A percentile compares a stretch with the other conserved stretches of the same genome.
Conservation (phyloP, 30 jellyfish, hydroid and myxozoan genomes). For the Pseudorhiza aurosa region DNA sequence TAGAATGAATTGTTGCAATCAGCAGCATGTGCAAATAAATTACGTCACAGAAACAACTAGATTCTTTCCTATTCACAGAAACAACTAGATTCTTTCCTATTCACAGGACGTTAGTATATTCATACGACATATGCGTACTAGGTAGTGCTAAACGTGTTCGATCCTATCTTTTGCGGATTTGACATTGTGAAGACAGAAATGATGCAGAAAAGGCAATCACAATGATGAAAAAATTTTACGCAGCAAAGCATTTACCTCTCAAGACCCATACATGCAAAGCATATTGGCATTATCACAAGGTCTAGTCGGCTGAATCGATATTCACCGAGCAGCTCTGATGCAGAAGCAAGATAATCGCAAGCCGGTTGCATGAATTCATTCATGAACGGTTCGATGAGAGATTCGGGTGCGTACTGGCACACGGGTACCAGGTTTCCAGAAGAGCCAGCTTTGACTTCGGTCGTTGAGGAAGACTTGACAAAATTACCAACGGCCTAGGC, state of each 20-base stretch:
- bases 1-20: no score
- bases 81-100: no score
- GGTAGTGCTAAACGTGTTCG: no score
- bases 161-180: no score
- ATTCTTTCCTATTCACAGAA: no score
- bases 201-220: no score
- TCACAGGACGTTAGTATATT: no score
- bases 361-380: conserved; percentile 67
- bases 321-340: conserved; percentile 71
- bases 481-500: conserved; percentile 72
- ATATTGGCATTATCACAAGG: conserved; percentile 82
- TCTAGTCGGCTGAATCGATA: conserved; percentile 86
- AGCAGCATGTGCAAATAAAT: no score
- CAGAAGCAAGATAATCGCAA: conserved; percentile 41
- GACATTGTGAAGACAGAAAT: no score
- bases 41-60: no score
- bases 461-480: conserved; percentile 9
- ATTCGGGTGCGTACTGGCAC: conserved; percentile 58
- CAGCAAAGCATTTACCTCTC: conserved; percentile 57
- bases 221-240: no score
- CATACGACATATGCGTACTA: no score
- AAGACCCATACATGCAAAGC: conserved; percentile 93
- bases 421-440: conserved; percentile 53
- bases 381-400: conserved; percentile 44
- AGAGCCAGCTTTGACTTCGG: conserved; percentile 20